These are phyloP conservation scores for Ornithoptera priamus DNA, from an alignment of 2,888 invertebrate genomes.

Conservation along the genomic window DNA sequence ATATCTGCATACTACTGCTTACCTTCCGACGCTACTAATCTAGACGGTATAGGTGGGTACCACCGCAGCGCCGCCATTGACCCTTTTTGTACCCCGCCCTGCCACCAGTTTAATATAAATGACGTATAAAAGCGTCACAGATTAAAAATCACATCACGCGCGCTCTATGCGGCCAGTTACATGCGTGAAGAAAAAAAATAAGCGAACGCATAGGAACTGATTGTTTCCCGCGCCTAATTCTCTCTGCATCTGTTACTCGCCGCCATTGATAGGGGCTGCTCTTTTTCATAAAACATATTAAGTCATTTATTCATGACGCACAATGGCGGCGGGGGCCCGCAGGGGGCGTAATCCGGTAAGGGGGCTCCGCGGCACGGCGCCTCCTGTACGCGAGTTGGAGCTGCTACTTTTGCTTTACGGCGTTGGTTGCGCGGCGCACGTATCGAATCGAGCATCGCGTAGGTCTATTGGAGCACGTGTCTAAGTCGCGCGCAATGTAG, in stretches of 20 bases:
- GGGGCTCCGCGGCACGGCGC: slow-evolving; percentile 32
- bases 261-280: slow-evolving; percentile 38
- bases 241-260: slow-evolving; percentile 39
- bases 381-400: neutral
- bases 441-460: too few species aligned
- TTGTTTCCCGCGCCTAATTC: slow-evolving; percentile 23
- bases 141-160: neutral
- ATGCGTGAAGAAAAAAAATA: slow-evolving; percentile 4
- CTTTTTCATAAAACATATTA: slow-evolving; percentile 44
- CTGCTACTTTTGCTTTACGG: too few species aligned
- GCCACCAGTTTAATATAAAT: too few species aligned
- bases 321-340: slow-evolving; percentile 30
- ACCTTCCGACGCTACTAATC: too few species aligned
- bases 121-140: neutral
- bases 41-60: too few species aligned
- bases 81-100: too few species aligned
- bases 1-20: too few species aligned
- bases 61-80: too few species aligned
- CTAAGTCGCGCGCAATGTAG: too few species aligned
- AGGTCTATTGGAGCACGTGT: too few species aligned
- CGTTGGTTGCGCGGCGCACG: too few species aligned
- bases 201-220: slow-evolving; percentile 15
- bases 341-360: slow-evolving; percentile 35
- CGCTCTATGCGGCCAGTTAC: neutral
- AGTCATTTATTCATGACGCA: slow-evolving; percentile 37